Evolutionary conservation across 1,140 invertebrate genomes (phyloP), one percentile per base, ranked within the genome.

Genomic region (Oreohelix idahoensis): DNA sequence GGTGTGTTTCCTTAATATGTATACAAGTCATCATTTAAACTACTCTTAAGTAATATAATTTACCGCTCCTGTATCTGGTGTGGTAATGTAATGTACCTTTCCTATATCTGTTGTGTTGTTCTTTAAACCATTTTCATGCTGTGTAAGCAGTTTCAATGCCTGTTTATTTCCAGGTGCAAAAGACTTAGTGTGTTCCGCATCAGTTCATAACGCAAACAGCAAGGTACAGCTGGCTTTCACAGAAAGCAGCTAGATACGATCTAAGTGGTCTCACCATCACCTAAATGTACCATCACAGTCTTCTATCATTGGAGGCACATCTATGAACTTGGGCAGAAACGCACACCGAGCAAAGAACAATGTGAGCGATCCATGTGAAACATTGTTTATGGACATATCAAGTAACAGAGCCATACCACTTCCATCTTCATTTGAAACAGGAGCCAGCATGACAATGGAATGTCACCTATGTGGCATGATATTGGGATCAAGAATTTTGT

Each of bases 401-500:
- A 58, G 2, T 26, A 23, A 26, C 23, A 10, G 23, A 15, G 8
- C 15, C 26, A 58, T 58, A 20, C 10, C 26, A 26, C 51, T 58
- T 58, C 51, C 51, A 58, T 58, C 51, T 58, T 58, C 51, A 17
- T 58, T 58, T 58, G 51, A 58, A 11, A 26, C 23, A 58, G 51
- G 51, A 58, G 51, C 51, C 15, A 20, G 17, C 51, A 58, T 58
- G 15, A 45, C 42, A 45, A 45, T 45, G 42, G 51, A 58, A 20
- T 58, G 51, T 58, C 51, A 58, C 26, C 36, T 74, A 4, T 74
- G 71, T 74, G 39, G 39, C 35, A 45, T 45, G 35, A 10, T 45
- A 13, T 11, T 74, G 20, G 71, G 38, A n/a, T 74, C 71, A 38
- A 74, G 71, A 42, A 74, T 74, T 74, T 74, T 74, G 36, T 74